Evolutionary conservation across 2,888 invertebrate species (phyloP).

Genomic region (Cryptus viduatorius): DNA sequence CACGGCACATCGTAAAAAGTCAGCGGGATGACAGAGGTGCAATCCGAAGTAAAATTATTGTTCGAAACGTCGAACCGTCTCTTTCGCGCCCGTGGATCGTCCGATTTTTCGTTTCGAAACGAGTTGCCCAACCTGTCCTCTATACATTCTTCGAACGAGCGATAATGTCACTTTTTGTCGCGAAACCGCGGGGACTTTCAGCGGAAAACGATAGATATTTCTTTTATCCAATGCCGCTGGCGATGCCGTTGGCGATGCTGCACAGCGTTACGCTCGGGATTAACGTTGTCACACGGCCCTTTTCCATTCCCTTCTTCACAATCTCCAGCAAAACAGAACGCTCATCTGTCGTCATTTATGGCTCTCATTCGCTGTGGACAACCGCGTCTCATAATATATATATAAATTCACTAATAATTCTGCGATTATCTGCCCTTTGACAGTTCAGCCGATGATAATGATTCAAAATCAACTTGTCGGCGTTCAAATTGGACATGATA

Average conservation of each 20-base stretch:
- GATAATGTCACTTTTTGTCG: conserved; percentile 58
- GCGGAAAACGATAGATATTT: conserved; percentile 58
- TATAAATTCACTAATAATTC: conserved; percentile 28
- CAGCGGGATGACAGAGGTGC: conserved; percentile 60
- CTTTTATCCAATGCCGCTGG: conserved; percentile 5
- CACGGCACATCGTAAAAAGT: conserved; percentile 62
- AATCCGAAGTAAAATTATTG: conserved; percentile 69
- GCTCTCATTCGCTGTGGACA: conserved; percentile 12
- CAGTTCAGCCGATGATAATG: conserved; percentile 94
- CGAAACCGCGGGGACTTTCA: not conserved
- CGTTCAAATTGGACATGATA: conserved; percentile 90
- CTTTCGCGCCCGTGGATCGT: not conserved
- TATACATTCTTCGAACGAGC: conserved; percentile 38
- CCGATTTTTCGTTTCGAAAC: conserved; percentile 40
- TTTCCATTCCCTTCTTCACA: not conserved
- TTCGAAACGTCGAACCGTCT: conserved; percentile 51
- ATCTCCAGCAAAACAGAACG: not conserved
- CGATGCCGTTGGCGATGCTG: not conserved
- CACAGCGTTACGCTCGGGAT: conserved; percentile 35
- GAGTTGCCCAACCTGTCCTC: conserved; percentile 21
- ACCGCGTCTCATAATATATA: not conserved
- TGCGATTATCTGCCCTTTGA: conserved; percentile 33
- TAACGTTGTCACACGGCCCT: conserved; percentile 25
- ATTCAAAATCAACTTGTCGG: conserved; percentile 94
- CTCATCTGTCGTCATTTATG: conserved; percentile 12